These are phyloP conservation scores for Quiscalus mexicanus DNA, from an alignment of 2,113 vertebrate genomes.

Conservation along the genomic window DNA sequence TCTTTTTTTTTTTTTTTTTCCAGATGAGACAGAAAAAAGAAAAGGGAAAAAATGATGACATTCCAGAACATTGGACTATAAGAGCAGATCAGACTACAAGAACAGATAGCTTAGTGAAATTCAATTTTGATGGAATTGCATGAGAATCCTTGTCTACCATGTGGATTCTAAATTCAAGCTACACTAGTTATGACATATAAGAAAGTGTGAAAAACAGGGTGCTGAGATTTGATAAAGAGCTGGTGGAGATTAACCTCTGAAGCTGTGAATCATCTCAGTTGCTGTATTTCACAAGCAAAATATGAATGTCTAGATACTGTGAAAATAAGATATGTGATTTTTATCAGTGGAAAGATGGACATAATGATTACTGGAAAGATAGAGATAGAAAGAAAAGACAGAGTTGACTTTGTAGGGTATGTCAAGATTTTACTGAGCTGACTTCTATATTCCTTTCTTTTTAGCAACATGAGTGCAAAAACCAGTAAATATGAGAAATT, in stretches of 20 bases:
- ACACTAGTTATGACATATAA: background rate
- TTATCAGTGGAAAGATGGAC: background rate
- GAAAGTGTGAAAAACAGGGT: background rate
- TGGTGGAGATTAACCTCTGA: background rate
- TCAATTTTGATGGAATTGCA: background rate
- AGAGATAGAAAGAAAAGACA: background rate
- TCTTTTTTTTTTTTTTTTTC: background rate
- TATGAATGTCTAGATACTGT: background rate
- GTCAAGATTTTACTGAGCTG: background rate
- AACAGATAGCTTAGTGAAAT: background rate
- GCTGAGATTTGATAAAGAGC: background rate
- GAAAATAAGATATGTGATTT: background rate
- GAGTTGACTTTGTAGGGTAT: background rate
- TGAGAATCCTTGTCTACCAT: background rate
- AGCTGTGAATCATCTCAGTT: background rate
- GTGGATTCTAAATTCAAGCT: background rate
- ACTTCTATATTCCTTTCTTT: background rate
- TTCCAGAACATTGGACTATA: background rate
- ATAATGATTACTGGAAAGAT: background rate
- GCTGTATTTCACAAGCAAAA: background rate
- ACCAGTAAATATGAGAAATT: background rate
- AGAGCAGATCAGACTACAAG: background rate
- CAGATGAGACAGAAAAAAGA: background rate
- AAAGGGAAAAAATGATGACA: background rate
- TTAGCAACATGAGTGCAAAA: background rate